A percentile compares a stretch with the other conserved stretches of the same genome.
Conservation (phyloP, 2,797 vertebrate species). For the Malacoctenus gilli region DNA sequence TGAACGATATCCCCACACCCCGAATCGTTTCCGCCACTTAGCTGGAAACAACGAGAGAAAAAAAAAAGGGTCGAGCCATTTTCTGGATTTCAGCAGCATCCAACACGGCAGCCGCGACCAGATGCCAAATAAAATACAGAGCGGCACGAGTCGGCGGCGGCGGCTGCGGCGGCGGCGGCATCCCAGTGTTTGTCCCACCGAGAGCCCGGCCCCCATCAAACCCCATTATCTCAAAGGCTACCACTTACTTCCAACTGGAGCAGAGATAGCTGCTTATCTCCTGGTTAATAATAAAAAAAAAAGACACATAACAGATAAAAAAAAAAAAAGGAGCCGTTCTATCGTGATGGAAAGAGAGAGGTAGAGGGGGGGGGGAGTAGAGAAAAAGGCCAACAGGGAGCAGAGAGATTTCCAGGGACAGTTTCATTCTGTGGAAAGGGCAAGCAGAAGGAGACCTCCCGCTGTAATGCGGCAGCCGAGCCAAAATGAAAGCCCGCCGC, state of each 20-base stretch:
- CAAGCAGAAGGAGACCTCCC: conserved; percentile 79
- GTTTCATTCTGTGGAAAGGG: conserved; percentile 83
- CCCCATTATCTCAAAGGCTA: conserved; percentile 75
- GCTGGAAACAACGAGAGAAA: conserved; percentile 58
- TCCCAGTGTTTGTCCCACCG: conserved; percentile 67
- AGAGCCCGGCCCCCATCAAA: conserved; percentile 69
- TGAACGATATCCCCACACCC: conserved; percentile 10
- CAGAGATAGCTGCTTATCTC: conserved; percentile 78
- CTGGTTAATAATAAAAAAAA: conserved; percentile 77
- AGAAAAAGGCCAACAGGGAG: conserved; percentile 54
- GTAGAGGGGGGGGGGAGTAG: conserved; percentile 12
- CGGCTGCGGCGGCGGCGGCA: conserved; percentile 55
- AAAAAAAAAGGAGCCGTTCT: conserved; percentile 54
- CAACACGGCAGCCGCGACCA: conserved; percentile 32
- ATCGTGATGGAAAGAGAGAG: conserved; percentile 65
- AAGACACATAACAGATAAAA: conserved; percentile 74
- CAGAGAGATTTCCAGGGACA: conserved; percentile 74
- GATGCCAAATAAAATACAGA: conserved; percentile 58
- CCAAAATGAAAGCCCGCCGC: conserved; percentile 81
- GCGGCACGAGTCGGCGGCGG: conserved; percentile 53
- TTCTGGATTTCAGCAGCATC: conserved; percentile 49
- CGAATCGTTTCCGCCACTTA: conserved; percentile 29
- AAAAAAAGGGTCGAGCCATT: conserved; percentile 42
- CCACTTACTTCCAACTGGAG: conserved; percentile 76
- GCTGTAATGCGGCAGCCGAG: conserved; percentile 71